phyloP scores from a whole-genome alignment of 2,113 vertebrate genomes.

The Rana temporaria region DNA sequence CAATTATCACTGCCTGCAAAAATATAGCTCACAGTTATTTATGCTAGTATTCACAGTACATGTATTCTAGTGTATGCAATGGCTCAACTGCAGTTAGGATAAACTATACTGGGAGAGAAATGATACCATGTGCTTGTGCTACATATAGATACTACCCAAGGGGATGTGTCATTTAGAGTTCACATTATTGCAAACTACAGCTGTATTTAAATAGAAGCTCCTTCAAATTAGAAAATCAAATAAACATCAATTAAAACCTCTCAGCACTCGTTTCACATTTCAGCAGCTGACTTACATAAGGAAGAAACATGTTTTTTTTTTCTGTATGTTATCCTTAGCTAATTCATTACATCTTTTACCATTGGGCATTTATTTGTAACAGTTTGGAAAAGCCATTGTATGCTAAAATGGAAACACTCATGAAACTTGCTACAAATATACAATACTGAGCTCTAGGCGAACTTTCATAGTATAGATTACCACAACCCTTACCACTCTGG shows the following conservation, averaged over 20 bases:
- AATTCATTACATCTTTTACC: slow-evolving; percentile 33
- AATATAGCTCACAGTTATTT: neutral
- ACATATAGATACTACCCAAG: slow-evolving; percentile 21
- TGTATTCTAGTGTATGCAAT: slow-evolving; percentile 5
- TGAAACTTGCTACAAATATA: neutral
- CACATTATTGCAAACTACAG: slow-evolving; percentile 44
- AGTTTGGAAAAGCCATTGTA: neutral
- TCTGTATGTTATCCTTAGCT: slow-evolving; percentile 14
- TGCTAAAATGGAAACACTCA: neutral
- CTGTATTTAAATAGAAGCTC: slow-evolving; percentile 56
- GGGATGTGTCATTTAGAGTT: slow-evolving; percentile 50
- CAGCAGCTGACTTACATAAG: slow-evolving; percentile 26
- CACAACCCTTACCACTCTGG: too few species aligned
- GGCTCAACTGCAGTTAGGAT: neutral
- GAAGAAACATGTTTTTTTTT: neutral
- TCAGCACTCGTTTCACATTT: slow-evolving; percentile 45
- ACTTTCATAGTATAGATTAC: too few species aligned
- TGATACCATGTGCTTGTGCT: slow-evolving; percentile 25
- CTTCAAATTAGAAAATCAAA: slow-evolving; percentile 43
- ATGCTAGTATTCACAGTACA: neutral
- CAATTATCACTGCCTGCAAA: too few species aligned
- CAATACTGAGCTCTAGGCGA: too few species aligned
- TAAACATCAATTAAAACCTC: slow-evolving; percentile 51
- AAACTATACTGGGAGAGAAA: slow-evolving; percentile 24
- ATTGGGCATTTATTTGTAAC: slow-evolving; percentile 6